A percentile compares a stretch with the other conserved stretches of the same genome.
phyloP scores from a whole-genome alignment of 2,113 vertebrate genomes.

The Piaya cayana region DNA sequence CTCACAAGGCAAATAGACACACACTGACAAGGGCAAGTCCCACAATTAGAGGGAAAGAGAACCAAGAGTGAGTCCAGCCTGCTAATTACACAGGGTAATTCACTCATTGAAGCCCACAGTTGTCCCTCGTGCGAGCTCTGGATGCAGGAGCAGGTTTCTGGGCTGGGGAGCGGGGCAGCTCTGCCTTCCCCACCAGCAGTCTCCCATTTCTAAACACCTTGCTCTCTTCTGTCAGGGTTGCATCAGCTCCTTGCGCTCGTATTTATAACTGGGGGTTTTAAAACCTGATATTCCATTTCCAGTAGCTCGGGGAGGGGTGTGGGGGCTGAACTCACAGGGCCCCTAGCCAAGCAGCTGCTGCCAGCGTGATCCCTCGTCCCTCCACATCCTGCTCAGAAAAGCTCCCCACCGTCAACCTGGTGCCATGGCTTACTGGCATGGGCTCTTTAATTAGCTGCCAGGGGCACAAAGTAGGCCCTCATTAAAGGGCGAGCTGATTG shows the following conservation, averaged over 20 bases:
- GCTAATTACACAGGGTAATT: rapidly evolving
- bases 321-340: constrained; percentile 54
- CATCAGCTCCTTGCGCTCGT: constrained; percentile 48
- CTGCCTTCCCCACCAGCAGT: not conserved
- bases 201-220: constrained; percentile 58
- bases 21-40: too few species aligned
- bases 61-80: not conserved
- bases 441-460: constrained; percentile 62
- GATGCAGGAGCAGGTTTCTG: not conserved
- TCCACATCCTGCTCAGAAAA: constrained; percentile 73
- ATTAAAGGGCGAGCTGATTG: constrained; percentile 34
- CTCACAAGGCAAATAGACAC: not conserved
- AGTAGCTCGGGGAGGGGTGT: constrained; percentile 55
- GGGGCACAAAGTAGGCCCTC: not conserved
- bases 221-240: not conserved
- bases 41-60: not conserved
- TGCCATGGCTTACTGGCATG: constrained; percentile 66
- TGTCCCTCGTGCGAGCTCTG: rapidly evolving
- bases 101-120: not conserved
- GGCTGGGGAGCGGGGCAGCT: not conserved
- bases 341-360: constrained; percentile 75
- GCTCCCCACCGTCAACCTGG: constrained; percentile 60
- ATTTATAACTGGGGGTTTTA: constrained; percentile 64
- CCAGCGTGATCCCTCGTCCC: constrained; percentile 65
- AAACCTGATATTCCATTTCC: constrained; percentile 72